These are phyloP conservation scores for Trididemnum clinides DNA, from an alignment of 23 tunicate genomes.

Conservation along the genomic window DNA sequence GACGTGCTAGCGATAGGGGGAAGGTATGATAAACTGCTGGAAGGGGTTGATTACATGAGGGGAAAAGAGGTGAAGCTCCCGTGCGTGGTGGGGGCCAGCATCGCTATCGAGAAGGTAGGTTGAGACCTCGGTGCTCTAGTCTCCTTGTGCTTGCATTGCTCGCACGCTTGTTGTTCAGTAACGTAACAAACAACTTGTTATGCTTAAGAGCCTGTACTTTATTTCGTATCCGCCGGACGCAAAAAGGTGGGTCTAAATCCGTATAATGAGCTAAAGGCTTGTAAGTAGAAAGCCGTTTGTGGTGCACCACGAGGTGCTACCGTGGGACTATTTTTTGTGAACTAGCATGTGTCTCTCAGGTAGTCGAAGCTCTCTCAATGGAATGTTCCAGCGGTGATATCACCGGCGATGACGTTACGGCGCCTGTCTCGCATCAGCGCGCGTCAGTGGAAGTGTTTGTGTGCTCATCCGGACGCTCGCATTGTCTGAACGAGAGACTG, in stretches of 20 bases:
- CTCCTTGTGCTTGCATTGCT: too few relatives aligned
- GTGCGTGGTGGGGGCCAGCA: constrained; percentile 30
- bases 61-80: neutral
- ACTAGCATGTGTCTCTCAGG: neutral
- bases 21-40: constrained; percentile 65
- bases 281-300: too few relatives aligned
- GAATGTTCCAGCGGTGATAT: neutral
- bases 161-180: too few relatives aligned
- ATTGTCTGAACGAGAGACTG: constrained; percentile 45
- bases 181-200: too few relatives aligned
- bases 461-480: constrained; percentile 54
- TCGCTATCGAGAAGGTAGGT: constrained; percentile 80
- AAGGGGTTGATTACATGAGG: constrained; percentile 17
- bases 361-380: neutral
- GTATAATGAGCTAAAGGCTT: too few relatives aligned
- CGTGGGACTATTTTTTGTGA: too few relatives aligned
- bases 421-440: neutral
- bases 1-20: constrained; percentile 87
- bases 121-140: neutral
- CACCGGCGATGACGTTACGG: neutral
- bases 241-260: too few relatives aligned
- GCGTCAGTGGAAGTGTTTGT: constrained; percentile 69
- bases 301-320: too few relatives aligned
- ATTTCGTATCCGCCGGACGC: too few relatives aligned
- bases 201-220: too few relatives aligned